These are phyloP conservation scores for Halichondria panicea DNA, from an alignment of 37 sponge, comb jelly and placozoan genomes.

Conservation along the genomic window DNA sequence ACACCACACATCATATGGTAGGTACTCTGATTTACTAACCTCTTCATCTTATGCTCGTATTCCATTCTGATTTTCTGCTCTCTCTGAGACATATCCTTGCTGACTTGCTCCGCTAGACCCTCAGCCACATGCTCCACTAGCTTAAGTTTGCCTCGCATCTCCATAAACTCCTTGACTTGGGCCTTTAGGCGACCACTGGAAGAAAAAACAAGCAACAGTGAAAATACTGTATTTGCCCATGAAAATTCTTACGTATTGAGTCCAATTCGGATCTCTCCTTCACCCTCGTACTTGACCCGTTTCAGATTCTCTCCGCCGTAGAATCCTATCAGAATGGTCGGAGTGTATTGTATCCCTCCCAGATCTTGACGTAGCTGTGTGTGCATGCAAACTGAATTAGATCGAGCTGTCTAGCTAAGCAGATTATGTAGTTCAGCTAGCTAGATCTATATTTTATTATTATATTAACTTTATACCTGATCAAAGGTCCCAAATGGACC, in stretches of 20 bases:
- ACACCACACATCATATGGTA: neutral
- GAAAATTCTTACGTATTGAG: slow-evolving; percentile 4
- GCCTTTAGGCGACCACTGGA: slow-evolving; percentile 22
- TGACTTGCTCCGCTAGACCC: slow-evolving; percentile 25
- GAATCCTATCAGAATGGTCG: slow-evolving; percentile 43
- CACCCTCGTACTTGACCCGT: slow-evolving; percentile 39
- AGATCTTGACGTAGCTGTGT: slow-evolving; percentile 54
- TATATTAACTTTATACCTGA: slow-evolving; percentile 28
- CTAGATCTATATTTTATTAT: neutral
- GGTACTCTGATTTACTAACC: slow-evolving; percentile 3
- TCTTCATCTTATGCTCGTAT: slow-evolving; percentile 63
- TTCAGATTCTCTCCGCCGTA: slow-evolving; percentile 13
- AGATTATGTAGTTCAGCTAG: neutral
- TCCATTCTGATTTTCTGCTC: slow-evolving; percentile 44
- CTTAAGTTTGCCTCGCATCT: slow-evolving; percentile 42
- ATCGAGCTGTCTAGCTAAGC: neutral
- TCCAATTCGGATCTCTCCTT: slow-evolving; percentile 31
- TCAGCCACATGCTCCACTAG: slow-evolving; percentile 45
- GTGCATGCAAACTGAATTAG: neutral
- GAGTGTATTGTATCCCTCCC: slow-evolving; percentile 50
- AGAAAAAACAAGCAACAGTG: neutral
- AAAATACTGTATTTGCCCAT: neutral
- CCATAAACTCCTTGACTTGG: slow-evolving; percentile 36
- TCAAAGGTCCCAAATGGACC: slow-evolving; percentile 38
- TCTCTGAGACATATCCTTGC: slow-evolving; percentile 5